Percentiles rank a stretch among this genome's conserved stretches.
These are phyloP conservation scores for Pristionchus pacificus DNA, from an alignment of 1,140 invertebrate species.

Conservation along the genomic window DNA sequence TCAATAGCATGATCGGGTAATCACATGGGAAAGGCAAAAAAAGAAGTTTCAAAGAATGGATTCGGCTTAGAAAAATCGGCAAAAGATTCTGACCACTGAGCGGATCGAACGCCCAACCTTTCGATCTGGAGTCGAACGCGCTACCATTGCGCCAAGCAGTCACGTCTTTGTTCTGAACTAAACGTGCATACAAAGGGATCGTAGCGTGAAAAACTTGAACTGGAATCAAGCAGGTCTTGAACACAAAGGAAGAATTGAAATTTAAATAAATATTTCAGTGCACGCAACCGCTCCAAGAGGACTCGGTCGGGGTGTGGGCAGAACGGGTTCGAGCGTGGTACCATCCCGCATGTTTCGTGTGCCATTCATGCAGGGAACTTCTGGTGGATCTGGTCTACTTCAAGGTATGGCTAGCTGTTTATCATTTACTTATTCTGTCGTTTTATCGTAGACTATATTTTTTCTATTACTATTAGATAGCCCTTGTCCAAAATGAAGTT, in stretches of 20 bases:
- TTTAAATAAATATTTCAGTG: not conserved
- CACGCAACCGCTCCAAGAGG: not conserved
- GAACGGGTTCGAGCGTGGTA: not conserved
- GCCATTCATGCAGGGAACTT: not conserved
- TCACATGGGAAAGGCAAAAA: too few species aligned
- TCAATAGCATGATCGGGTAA: too few species aligned
- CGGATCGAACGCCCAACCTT: slow-evolving; percentile 30
- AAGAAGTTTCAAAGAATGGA: too few species aligned
- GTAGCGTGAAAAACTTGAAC: too few species aligned
- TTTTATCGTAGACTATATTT: too few species aligned
- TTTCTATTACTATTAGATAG: too few species aligned
- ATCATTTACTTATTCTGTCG: not conserved
- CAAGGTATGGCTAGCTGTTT: not conserved
- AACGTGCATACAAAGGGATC: too few species aligned
- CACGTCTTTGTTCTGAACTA: too few species aligned
- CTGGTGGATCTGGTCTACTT: not conserved
- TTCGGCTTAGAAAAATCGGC: too few species aligned
- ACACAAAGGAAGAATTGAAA: too few species aligned
- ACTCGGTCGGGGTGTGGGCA: not conserved
- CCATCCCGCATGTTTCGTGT: not conserved
- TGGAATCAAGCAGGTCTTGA: too few species aligned
- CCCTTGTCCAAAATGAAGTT: too few species aligned
- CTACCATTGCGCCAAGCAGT: slow-evolving; percentile 33
- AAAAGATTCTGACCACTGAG: slow-evolving; percentile 24
- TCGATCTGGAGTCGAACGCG: slow-evolving; percentile 29